Evolutionary conservation across 2,888 invertebrate species (phyloP), one percentile per base, ranked within the genome.

Genomic region (Oligia strigilis): DNA sequence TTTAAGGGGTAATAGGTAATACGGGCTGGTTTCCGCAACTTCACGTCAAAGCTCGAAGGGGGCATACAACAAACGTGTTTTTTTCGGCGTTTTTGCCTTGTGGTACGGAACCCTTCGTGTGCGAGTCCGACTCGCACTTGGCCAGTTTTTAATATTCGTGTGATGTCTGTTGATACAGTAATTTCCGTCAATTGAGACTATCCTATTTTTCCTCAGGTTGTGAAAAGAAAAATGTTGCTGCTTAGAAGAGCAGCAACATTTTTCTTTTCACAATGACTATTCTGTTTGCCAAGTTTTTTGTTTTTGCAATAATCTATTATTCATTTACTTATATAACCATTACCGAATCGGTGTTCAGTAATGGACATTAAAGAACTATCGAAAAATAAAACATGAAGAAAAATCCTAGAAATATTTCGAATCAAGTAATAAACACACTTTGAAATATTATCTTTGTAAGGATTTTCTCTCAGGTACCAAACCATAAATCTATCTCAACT

Each of bases 401-500:
- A 19, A 19, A 29, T 23, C 8, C 6, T n/a, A 46, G 3, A 46
- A 49, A 62, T 14, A 40, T 76, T 40, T 76, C 2, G 2, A 23
- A 49, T 49, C 3, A 62, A 60, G 13, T n/a, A 29, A 71, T 23
- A 58, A 17, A 29, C 5, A 62, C n/a, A 64, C 11, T 29, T 52
- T 4, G 49, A 19, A 36, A n/a, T 36, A 52, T 58, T 19, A 49
- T 65, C 23, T 60, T 3, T 60, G 5, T 43, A 19, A 74, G 8
- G 19, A 23, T 46, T 43, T 23, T 13, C 29, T n/a, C 29, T 6
- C 52, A 60, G 2, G 13, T 62, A 40, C 19, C 58, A 64, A 55
- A 64, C 23, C 60, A 71, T 40, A 76, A 77, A 81, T 72, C 70
- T 73, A 77, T 66, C n/a, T 14, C 66, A 73, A 78, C 49, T 75